Base-by-base conservation (phyloP, 2,797 vertebrate genomes). In the Mus caroli region DNA sequence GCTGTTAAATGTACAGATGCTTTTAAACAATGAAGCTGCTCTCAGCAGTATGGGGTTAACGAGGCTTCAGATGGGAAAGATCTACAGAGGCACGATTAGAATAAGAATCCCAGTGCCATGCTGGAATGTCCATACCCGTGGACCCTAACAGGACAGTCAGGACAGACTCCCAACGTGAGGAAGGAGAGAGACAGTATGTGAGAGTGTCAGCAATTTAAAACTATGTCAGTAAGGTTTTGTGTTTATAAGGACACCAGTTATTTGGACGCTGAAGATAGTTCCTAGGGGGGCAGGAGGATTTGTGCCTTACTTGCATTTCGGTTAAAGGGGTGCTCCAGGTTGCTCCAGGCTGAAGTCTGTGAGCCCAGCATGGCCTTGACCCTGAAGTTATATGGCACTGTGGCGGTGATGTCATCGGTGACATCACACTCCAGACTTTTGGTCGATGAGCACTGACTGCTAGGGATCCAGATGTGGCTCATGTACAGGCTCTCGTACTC, bases 391-490 rank as follows among this genome's bases (percentile, higher is more conserved):
- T 99, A 99, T 0, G 97, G 92, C 54, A 99, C 98, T 0, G 97
- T 97, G 93, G 98, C 98, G 0, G 98, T 98, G 93, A 99, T 98
- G 67, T 99, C 99, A 13, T 98, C 98, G 0, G 98, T 99, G 93
- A 99, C 22, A 37, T 99, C 98, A 56, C 99, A 99, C 26, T 95
- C 9, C 0, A 97, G 97, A 40, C 28, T 56, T 7, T 96, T 56
- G 6, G 97, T 98, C 17, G 58, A 60, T 1, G 97, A 98, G 22
- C 98, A 99, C 22, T 98, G 97, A 2, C 94, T 97, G 97, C 94
- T 98, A 85, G 98, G 97, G 50, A 98, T 98, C 99, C 99, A 99
- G 91, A 95, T 89, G 46, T 98, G 91, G 0, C 97, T 98, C 87
- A 43, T 88, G 0, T 98, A 98, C 1, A 97, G 93, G 52, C 98